phyloP scores from a whole-genome alignment of 92 coral and sea anemone species.

The Palythoa grandis region DNA sequence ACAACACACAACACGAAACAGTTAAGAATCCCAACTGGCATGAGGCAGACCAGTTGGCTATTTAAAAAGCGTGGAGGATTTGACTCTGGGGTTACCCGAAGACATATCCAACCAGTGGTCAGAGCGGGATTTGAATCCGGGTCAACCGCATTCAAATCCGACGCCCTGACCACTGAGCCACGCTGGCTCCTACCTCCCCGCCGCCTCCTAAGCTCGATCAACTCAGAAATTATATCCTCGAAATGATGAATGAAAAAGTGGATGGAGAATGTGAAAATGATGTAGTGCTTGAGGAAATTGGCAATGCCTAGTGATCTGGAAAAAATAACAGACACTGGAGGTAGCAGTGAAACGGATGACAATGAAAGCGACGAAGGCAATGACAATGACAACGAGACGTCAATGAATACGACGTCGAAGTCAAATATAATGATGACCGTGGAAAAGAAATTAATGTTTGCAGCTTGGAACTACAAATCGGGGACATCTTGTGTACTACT shows the following conservation, averaged over 20 bases:
- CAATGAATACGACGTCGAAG: conserved; percentile 26
- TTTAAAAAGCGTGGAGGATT: too few species aligned
- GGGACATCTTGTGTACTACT: conserved; percentile 43
- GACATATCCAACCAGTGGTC: too few species aligned
- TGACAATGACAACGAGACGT: conserved; percentile 12
- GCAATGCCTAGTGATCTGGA: conserved; percentile 25
- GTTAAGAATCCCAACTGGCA: too few species aligned
- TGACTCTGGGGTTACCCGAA: too few species aligned
- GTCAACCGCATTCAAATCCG: too few species aligned
- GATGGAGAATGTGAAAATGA: conserved; percentile 28
- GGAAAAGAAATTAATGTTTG: neutral
- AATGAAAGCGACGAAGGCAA: neutral
- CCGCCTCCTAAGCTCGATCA: too few species aligned
- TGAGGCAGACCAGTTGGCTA: too few species aligned
- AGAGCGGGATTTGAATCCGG: too few species aligned
- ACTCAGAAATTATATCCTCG: too few species aligned
- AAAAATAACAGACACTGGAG: conserved; percentile 4
- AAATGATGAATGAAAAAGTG: neutral
- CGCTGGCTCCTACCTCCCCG: too few species aligned
- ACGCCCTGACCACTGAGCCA: too few species aligned
- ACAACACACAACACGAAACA: too few species aligned
- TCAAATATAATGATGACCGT: conserved; percentile 6
- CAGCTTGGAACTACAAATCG: conserved; percentile 23
- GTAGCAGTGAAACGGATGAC: conserved; percentile 2
- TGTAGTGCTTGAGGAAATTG: conserved; percentile 51